A percentile compares a stretch with the other conserved stretches of the same genome.
These are phyloP conservation scores for Sebastes oblongus DNA, from an alignment of 2,797 vertebrate species.

Conservation along the genomic window DNA sequence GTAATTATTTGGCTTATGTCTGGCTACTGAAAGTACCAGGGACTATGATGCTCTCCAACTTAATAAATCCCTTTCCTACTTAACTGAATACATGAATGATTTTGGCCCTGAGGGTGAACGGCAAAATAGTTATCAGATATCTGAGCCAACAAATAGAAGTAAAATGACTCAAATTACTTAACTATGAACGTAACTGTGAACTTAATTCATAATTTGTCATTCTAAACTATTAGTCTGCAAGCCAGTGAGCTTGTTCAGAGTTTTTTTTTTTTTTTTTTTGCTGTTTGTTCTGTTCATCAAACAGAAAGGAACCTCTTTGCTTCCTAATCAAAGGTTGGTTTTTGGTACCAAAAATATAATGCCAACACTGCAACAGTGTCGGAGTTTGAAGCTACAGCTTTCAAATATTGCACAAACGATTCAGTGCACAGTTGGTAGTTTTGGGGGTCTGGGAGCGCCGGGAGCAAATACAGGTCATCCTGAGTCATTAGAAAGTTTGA, in stretches of 20 bases:
- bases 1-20: not conserved
- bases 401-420: not conserved
- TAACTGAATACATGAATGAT: not conserved
- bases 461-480: conserved; percentile 1
- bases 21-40: not conserved
- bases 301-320: not conserved
- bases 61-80: not conserved
- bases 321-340: not conserved
- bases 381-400: not conserved
- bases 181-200: not conserved
- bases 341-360: not conserved
- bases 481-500: not conserved
- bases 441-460: not conserved
- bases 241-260: not conserved
- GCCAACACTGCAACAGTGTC: not conserved
- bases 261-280: not conserved
- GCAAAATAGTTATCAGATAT: conserved; percentile 7
- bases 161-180: not conserved
- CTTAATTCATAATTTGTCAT: conserved; percentile 9
- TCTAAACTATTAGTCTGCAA: conserved; percentile 7
- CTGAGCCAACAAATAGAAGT: not conserved
- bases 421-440: not conserved
- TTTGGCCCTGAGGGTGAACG: not conserved
- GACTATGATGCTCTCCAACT: not conserved
- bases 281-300: conserved; percentile 8